Evolutionary conservation across 1,140 invertebrate species (phyloP), one percentile per base, ranked within the genome.

Genomic region (Drosophila tropicalis): DNA sequence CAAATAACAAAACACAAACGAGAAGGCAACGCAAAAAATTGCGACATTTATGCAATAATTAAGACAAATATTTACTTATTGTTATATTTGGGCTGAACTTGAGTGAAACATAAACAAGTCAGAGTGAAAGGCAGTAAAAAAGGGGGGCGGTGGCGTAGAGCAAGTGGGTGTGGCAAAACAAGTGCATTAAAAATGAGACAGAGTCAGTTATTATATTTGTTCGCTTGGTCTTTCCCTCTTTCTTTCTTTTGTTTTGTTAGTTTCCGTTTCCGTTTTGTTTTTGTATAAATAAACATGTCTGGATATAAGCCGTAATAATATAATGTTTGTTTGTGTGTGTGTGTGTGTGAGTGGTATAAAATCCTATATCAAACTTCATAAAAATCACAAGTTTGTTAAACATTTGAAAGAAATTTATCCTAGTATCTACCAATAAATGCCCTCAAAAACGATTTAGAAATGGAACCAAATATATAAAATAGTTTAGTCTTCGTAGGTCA

Each of bases 211-310:
- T 36, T 12, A 67, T 67, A 13, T 71, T 71, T 67, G 54, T 61
- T 51, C 9, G 9, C 17, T 22, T 6, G 17, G 17, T 13, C 1
- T 44, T 72, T 39, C 40, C 36, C 40, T 34, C 19, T 13, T 55
- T 61, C 19, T 13, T 55, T 61, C 60, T 34, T 63, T 22, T 56
- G 67, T 15, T 9, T 32, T 60, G 55, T 22, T 34, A 29, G 17
- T 76, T 55, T 62, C 32, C 32, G 36, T 67, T 79, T 76, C 60
- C 60, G 41, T 19, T 61, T 62, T 56, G 41, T 19, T 61, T 62
- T 56, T 67, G 67, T 75, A 80, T 80, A 79, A 85, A 82, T 82
- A 82, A 82, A 79, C 75, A 70, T 79, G 80, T 83, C 80, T 82
- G 71, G 83, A 71, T 64, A 36, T 68, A 58, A 64, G 63, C 63